Evolutionary conservation across 2,113 vertebrate genomes (phyloP), one percentile per base, ranked within the genome.

Genomic region (Hemiscyllium ocellatum): DNA sequence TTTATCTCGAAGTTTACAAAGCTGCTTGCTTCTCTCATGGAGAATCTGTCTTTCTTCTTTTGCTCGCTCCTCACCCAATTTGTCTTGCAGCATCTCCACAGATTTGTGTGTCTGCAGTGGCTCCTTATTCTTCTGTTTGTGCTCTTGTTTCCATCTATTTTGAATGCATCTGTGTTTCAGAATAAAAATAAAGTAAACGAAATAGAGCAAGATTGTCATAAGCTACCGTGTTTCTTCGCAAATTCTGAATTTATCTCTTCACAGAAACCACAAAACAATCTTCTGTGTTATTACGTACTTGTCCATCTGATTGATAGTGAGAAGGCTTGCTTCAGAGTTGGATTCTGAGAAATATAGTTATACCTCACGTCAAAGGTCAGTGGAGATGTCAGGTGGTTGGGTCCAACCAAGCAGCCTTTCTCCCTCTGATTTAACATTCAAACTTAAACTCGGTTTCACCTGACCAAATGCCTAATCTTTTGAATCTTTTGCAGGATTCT

Each of bases 1-100:
- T 96, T 96, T 96, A 96, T 97, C 97, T 96, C 65, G 96, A 19
- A 98, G 96, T 8, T 95, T 97, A 96, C 96, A 96, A 93, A 96
- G 95, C 95, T 96, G 97, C 96, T 97, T 96, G 76, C 96, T 76
- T 86, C 97, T 96, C 0, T 68, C 96, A n/a, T 96, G 96, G 96
- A 96, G 95, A 10, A 96, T 95, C 70, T 0, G 85, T 61, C 90
- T 97, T 95, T 97, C 96, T 33, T 97, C 97, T 93, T 96, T 96
- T 96, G 97, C 96, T 0, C 50, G 47, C 10, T 97, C 97, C 0
- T 37, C 76, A 69, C 96, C 95, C 96, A 96, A 95, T 26, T 96
- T 96, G 96, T 96, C 96, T 29, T 96, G 96, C 47, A 26, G 20
- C 70, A 66, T 85, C 96, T 96, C 96, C 20, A 96, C 69, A 0